These are phyloP conservation scores for Spodoptera exigua DNA, from an alignment of 2,888 invertebrate species.

Conservation along the genomic window DNA sequence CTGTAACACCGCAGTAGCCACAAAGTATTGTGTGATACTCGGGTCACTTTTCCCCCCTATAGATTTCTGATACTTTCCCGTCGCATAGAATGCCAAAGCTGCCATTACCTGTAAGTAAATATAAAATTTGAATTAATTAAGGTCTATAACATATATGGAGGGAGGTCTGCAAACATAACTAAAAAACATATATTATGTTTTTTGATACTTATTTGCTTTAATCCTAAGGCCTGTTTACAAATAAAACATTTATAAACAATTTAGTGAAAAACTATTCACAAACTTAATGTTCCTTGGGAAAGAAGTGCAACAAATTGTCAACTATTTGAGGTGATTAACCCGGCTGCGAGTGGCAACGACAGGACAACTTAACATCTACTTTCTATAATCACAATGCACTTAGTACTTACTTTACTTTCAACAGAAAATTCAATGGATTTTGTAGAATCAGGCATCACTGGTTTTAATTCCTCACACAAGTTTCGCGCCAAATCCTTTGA, in stretches of 20 bases:
- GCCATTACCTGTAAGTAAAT: constrained; percentile 75
- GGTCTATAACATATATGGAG: too few relatives aligned
- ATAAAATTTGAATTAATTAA: too few relatives aligned
- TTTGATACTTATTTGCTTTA: too few relatives aligned
- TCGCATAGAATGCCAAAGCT: constrained; percentile 80
- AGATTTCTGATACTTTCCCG: constrained; percentile 82
- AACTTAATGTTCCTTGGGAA: too few relatives aligned
- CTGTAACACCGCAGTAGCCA: constrained; percentile 78
- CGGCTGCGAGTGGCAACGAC: too few relatives aligned
- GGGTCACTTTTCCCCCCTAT: constrained; percentile 80
- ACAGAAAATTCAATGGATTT: constrained; percentile 83
- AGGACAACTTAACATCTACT: constrained; percentile 17
- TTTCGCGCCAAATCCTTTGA: constrained; percentile 80
- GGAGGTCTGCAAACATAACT: too few relatives aligned
- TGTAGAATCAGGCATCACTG: constrained; percentile 82
- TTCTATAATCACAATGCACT: constrained; percentile 20
- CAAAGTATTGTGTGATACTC: constrained; percentile 80
- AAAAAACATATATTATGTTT: too few relatives aligned
- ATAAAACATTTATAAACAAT: too few relatives aligned
- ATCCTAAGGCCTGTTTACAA: too few relatives aligned
- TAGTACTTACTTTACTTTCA: constrained; percentile 78
- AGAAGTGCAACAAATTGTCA: too few relatives aligned
- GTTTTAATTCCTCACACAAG: constrained; percentile 78
- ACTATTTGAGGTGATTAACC: too few relatives aligned
- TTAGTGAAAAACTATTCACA: too few relatives aligned